Evolutionary conservation across 2,888 invertebrate species (phyloP), one percentile per base, ranked within the genome.

Genomic region (Xestia c-nigrum): DNA sequence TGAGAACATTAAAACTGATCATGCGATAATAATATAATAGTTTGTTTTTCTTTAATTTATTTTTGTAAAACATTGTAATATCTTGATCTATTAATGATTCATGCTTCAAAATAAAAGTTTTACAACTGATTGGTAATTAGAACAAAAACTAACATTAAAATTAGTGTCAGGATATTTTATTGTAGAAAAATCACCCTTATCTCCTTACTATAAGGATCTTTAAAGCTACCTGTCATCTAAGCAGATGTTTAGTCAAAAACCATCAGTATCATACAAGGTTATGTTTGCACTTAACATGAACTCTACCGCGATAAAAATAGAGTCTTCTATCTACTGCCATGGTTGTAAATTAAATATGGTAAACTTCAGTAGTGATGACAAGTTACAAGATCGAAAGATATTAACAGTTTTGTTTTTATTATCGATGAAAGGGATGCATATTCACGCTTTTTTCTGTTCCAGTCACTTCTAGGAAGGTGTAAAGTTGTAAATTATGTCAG

Each of bases 341-440:
- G 21, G 0, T 4, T 12, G 9, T 14, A 46, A 16, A 31, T 12
- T 40, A 21, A 72, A 40, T 5, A 50, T 83, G 24, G 64, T 66
- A 47, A 57, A 50, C 5, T 73, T 3, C n/a, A 52, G 19, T 74
- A 74, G 86, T 83, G 86, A 65, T 76, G 84, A 86, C 76, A 85
- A 50, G 80, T 69, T 50, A 84, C 85, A 75, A 76, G 79, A 79
- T 86, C 50, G 12, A 47, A 38, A 83, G 64, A 74, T 76, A 74
- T n/a, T 50, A 73, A 63, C 55, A 72, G 61, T 74, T 76, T 79
- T 76, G 79, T 79, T 83, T 80, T 70, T 74, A n/a, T 63, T 72
- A 71, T 74, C 64, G 59, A 72, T 85, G 72, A 81, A 47, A 66
- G 50, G 7, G 16, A 73, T 79, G 52, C 10, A 7, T 31, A 43